Evolutionary conservation across 2,888 invertebrate species (phyloP), one percentile per base, ranked within the genome.

Genomic region (Andrena haemorrhoa): DNA sequence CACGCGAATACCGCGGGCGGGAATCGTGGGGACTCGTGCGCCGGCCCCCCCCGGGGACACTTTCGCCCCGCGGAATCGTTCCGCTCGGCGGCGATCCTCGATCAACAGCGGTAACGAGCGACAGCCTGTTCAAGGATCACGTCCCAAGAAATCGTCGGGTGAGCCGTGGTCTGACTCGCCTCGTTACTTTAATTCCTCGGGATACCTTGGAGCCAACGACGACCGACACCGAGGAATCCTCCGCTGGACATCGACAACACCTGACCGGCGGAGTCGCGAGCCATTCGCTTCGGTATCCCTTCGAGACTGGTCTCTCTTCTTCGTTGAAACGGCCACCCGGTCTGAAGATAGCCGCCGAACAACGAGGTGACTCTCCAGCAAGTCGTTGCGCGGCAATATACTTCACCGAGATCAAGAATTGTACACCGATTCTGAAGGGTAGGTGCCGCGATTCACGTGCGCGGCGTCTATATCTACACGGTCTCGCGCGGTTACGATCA

Each of bases 191-290:
- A 82, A 53, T 29, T 23, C 53, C 63, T 60, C 60, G 31, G 58
- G 58, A 51, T 87, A 87, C 85, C 85, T 87, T 74, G 78, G 26
- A 70, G 23, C 72, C 83, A 71, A n/a, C 70, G 74, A 49, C 76
- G 72, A 16, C 75, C 87, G 51, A 73, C 23, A 20, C 58, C 60
- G 26, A 70, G 41, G 33, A 69, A 60, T 31, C 75, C 56, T 23
- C 58, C 63, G 29, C 8, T 35, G 35, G 47, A 60, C 68, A 58
- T 23, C 29, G 83, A 26, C 12, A 49, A 61, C 49, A 58, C 41
- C 75, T 63, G 79, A 53, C 61, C 73, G 33, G 56, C 60, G 5
- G 75, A 77, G 49, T 79, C 75, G 5, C 72, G 66, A 26, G 87
- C 81, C 85, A 85, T 87, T 23, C n/a, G 10, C 26, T 1, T 6